Base-by-base conservation (phyloP, 1,140 invertebrate genomes). In the Branchinecta lynchi region DNA sequence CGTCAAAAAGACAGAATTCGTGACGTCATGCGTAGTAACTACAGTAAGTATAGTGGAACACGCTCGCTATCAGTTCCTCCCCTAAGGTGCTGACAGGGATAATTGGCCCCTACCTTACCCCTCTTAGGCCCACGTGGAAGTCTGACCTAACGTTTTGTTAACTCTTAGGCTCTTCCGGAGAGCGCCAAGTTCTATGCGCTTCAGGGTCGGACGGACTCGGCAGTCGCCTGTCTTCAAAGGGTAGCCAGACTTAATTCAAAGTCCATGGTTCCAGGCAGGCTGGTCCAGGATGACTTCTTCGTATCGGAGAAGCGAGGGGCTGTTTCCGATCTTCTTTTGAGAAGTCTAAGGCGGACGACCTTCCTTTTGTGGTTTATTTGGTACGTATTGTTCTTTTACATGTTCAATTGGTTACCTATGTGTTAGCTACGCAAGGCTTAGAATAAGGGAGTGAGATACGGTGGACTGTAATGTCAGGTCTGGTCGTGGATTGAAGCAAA, bases 281-380 rank as follows among this genome's bases (percentile, higher is more conserved):
- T 97, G 15, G 89, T 95, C 65, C 89, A 92, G 66, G 90, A 93
- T 76, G 87, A 87, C 75, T 82, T 84, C 65, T 43, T 69, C 51
- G 20, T 20, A 65, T 65, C 20, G 32, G 51, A 45, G 46, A n/a
- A 43, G 77, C 76, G 70, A 81, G 87, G 73, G 90, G 90, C 15
- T 83, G 85, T 68, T 81, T 92, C 17, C 83, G 82, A 74, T 90
- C 93, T 78, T 94, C 1, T 80, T 94, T 43, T 87, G 86, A 72
- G 86, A 89, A 43, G 89, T 73, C 82, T 92, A 70, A 84, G 88
- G 75, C 83, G 83, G 70, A 94, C 90, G 7, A 92, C 90, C n/a
- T 75, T 92, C 17, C 80, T 96, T 7, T 80, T 96, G 6, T 96
- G 93, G 93, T 86, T 94, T 74, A 93, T 96, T 72, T 97, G 93